Conservation (phyloP, 2,888 invertebrate genomes). For the Drosophila stalkeri region DNA sequence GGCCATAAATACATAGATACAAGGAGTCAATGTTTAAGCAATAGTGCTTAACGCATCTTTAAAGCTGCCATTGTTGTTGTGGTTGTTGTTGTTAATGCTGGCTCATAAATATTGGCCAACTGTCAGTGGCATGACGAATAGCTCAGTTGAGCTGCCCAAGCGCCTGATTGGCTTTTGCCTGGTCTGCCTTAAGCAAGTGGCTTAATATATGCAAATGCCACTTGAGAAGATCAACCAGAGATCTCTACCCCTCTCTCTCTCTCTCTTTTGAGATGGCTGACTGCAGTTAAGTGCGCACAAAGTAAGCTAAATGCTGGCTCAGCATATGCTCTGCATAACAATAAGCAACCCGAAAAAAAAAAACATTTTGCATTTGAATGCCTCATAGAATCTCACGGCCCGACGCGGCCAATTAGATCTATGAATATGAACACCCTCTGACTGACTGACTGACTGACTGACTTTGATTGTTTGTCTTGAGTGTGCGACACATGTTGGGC, state of each 20-base stretch:
- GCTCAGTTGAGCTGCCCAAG: slow-evolving; percentile 11
- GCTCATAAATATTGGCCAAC: slow-evolving; percentile 68
- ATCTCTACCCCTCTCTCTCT: slow-evolving; percentile 42
- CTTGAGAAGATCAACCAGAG: slow-evolving; percentile 41
- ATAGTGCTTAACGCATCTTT: slow-evolving; percentile 73
- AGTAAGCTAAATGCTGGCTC: slow-evolving; percentile 51
- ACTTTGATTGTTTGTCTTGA: slow-evolving; percentile 26
- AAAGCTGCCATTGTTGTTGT: slow-evolving; percentile 48
- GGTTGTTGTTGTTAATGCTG: slow-evolving; percentile 18
- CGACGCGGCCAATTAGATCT: slow-evolving; percentile 63
- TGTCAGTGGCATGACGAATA: slow-evolving; percentile 65
- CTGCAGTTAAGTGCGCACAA: slow-evolving; percentile 61
- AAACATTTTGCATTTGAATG: slow-evolving; percentile 57
- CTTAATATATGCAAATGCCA: slow-evolving; percentile 76
- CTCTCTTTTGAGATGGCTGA: slow-evolving; percentile 40
- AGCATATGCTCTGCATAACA: slow-evolving; percentile 57
- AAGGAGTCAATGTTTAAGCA: slow-evolving; percentile 44
- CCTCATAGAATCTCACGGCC: slow-evolving; percentile 62
- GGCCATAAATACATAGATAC: slow-evolving; percentile 61
- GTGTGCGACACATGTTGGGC: slow-evolving; percentile 68
- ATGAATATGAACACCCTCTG: slow-evolving; percentile 60
- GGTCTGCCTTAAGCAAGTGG: slow-evolving; percentile 71
- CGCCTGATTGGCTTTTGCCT: slow-evolving; percentile 68
- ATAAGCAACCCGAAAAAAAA: slow-evolving; percentile 35
- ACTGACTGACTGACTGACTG: slow-evolving; percentile 33